Conservation (phyloP, 2,797 vertebrate genomes). For the Lagorchestes hirsutus region DNA sequence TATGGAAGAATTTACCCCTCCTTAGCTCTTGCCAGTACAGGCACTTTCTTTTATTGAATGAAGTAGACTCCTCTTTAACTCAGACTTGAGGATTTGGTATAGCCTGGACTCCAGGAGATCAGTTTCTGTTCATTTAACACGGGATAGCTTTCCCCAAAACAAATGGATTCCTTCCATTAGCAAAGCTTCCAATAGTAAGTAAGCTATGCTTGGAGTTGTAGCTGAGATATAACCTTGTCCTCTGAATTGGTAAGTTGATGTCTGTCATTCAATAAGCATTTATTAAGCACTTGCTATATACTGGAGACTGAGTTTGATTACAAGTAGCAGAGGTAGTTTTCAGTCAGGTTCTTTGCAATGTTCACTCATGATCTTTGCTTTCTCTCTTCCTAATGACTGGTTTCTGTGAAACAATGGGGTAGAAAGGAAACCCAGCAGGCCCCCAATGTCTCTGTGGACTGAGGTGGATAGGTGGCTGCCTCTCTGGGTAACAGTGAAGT, state of each 20-base stretch:
- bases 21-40: neutral
- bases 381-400: neutral
- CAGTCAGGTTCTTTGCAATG: neutral
- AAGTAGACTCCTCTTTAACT: neutral
- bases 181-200: no score
- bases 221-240: no score
- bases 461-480: neutral
- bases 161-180: no score
- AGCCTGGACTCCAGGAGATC: neutral
- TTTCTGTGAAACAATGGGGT: no score
- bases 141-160: neutral
- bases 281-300: no score
- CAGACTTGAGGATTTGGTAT: neutral
- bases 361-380: neutral
- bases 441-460: neutral
- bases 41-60: neutral
- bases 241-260: no score
- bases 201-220: no score
- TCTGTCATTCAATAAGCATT: no score
- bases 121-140: no score
- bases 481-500: neutral
- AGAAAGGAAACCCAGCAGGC: no score
- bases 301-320: neutral
- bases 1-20: neutral
- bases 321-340: neutral